Conservation (phyloP, 2,888 invertebrate genomes). For the Ctena decussata region DNA sequence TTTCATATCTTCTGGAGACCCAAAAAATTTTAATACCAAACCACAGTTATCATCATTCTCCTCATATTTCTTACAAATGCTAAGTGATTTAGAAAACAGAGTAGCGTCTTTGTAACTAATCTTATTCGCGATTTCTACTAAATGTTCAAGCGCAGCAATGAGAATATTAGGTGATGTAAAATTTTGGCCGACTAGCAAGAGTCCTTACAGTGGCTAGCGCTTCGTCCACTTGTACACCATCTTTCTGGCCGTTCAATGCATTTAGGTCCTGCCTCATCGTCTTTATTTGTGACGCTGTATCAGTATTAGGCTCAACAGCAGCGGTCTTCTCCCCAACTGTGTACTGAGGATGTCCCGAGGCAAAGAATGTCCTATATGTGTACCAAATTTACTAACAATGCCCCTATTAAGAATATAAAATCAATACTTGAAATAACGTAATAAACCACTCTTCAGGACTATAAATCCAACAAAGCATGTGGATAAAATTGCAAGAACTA, state of each 20-base stretch:
- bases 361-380: no score
- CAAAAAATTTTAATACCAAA: slow-evolving; percentile 35
- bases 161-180: slow-evolving; percentile 39
- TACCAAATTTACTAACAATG: no score
- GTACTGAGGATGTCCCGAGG: no score
- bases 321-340: neutral
- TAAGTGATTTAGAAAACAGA: slow-evolving; percentile 18
- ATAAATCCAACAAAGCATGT: no score
- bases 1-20: slow-evolving; percentile 32
- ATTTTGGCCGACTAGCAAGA: slow-evolving; percentile 31
- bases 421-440: no score
- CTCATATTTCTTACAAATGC: slow-evolving; percentile 32
- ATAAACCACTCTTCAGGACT: no score
- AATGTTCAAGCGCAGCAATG: slow-evolving; percentile 35
- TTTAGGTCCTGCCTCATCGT: slow-evolving; percentile 16
- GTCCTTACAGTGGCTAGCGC: slow-evolving; percentile 32
- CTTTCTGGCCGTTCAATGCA: slow-evolving; percentile 24
- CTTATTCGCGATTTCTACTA: slow-evolving; percentile 25
- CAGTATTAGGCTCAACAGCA: neutral
- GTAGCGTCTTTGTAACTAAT: slow-evolving; percentile 34
- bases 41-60: slow-evolving; percentile 31
- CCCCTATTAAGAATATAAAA: no score
- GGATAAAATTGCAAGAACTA: no score
- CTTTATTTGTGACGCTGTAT: neutral
- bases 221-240: slow-evolving; percentile 35